A percentile compares a stretch with the other conserved stretches of the same genome.
Evolutionary conservation across 2,797 vertebrate species (phyloP).

Genomic region (Linurgus olivaceus): DNA sequence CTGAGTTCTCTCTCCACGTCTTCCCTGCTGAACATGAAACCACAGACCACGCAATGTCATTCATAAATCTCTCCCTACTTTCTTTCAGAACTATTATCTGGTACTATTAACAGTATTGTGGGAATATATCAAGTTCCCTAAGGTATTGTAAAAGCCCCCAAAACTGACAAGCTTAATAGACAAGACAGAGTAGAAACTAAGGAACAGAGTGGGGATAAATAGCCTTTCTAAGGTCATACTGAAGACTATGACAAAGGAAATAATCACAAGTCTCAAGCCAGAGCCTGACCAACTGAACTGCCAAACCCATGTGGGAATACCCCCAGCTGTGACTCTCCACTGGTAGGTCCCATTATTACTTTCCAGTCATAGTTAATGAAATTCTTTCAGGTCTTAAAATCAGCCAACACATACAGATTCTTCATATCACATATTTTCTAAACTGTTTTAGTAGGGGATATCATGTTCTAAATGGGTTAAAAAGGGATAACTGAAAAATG

Average conservation of each 20-base stretch:
- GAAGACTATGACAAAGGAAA: not conserved
- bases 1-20: rapidly evolving
- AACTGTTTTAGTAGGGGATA: not conserved
- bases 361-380: not conserved
- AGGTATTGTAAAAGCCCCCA: not conserved
- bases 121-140: not conserved
- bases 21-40: not conserved
- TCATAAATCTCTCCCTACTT: not conserved
- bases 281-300: not conserved
- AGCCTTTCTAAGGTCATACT: not conserved
- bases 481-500: not conserved
- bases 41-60: rapidly evolving
- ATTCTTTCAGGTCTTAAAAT: not conserved
- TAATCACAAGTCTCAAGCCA: not conserved
- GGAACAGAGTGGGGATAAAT: not conserved
- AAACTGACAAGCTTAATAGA: not conserved
- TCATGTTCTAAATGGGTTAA: not conserved
- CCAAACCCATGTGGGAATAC: not conserved
- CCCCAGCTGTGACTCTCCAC: not conserved
- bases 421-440: not conserved
- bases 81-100: not conserved
- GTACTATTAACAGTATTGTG: not conserved
- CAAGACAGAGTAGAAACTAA: not conserved
- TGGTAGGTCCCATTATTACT: not conserved
- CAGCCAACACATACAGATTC: not conserved